A percentile compares a stretch with the other conserved stretches of the same genome.
Evolutionary conservation across 2,888 invertebrate genomes (phyloP).

Genomic region (Lissocephala sabroskyi): DNA sequence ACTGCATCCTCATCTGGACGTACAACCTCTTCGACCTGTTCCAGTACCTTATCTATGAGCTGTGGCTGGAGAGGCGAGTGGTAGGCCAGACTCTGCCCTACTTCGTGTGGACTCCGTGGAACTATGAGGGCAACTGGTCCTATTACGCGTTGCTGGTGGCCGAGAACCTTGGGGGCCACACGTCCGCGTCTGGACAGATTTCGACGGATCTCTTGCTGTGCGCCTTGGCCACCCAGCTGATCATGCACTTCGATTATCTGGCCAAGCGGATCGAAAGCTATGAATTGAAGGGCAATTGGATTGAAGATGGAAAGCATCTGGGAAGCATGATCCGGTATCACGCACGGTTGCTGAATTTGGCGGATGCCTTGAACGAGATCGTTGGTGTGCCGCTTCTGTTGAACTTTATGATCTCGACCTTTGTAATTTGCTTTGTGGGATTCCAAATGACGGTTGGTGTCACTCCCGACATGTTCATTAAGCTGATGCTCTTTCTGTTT

Average conservation of each 20-base stretch:
- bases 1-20: constrained; percentile 62
- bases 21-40: constrained; percentile 59
- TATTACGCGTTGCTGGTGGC: constrained; percentile 47
- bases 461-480: constrained; percentile 39
- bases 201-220: constrained; percentile 64
- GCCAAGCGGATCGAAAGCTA: constrained; percentile 24
- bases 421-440: constrained; percentile 68
- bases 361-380: constrained; percentile 50
- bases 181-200: constrained; percentile 59
- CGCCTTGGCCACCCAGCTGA: constrained; percentile 54
- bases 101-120: constrained; percentile 46
- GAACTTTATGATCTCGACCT: constrained; percentile 64
- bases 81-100: constrained; percentile 50
- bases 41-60: constrained; percentile 47
- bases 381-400: constrained; percentile 61
- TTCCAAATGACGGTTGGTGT: constrained; percentile 63
- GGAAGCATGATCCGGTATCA: constrained; percentile 55
- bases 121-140: constrained; percentile 41
- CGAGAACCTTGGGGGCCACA: constrained; percentile 52
- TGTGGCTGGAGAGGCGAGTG: constrained; percentile 30
- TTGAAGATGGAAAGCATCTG: constrained; percentile 22
- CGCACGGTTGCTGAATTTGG: constrained; percentile 35
- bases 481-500: constrained; percentile 51
- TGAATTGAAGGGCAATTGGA: constrained; percentile 23
- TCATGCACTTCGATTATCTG: constrained; percentile 67